Evolutionary conservation across 1,140 invertebrate genomes (phyloP).

Genomic region (Polyergus mexicanus): DNA sequence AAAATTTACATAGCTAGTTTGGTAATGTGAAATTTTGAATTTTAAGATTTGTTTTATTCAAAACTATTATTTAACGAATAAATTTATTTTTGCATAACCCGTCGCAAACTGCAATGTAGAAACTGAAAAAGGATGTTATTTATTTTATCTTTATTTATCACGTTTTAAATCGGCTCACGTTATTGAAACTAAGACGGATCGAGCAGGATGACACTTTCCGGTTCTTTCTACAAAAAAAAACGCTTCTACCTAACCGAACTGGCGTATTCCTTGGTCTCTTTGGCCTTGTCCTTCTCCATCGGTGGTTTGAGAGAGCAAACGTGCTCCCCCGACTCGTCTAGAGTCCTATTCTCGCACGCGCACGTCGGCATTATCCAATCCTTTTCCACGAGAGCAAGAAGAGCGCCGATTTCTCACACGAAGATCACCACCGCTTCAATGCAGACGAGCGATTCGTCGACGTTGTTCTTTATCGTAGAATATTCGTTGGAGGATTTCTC

Average conservation of each 20-base stretch:
- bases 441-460: too few species aligned
- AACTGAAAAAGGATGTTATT: not conserved
- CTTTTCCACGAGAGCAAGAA: not conserved
- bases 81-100: not conserved
- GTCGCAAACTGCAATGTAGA: not conserved
- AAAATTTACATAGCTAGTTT: not conserved
- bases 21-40: not conserved
- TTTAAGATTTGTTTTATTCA: not conserved
- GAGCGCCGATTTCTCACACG: not conserved
- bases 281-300: conserved; percentile 7
- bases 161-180: not conserved
- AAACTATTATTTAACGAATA: not conserved
- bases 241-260: conserved; percentile 64
- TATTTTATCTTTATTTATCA: not conserved
- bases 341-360: conserved; percentile 45
- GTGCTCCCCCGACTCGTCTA: conserved; percentile 65
- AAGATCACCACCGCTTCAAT: not conserved
- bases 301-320: conserved; percentile 71
- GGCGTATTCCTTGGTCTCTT: not conserved
- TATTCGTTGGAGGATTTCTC: not conserved
- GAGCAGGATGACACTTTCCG: not conserved
- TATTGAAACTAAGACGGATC: not conserved
- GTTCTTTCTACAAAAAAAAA: not conserved
- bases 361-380: conserved; percentile 67
- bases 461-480: too few species aligned